These are phyloP conservation scores for Spatulosminthurus flaviceps DNA, from an alignment of 2,888 invertebrate species.

Conservation along the genomic window DNA sequence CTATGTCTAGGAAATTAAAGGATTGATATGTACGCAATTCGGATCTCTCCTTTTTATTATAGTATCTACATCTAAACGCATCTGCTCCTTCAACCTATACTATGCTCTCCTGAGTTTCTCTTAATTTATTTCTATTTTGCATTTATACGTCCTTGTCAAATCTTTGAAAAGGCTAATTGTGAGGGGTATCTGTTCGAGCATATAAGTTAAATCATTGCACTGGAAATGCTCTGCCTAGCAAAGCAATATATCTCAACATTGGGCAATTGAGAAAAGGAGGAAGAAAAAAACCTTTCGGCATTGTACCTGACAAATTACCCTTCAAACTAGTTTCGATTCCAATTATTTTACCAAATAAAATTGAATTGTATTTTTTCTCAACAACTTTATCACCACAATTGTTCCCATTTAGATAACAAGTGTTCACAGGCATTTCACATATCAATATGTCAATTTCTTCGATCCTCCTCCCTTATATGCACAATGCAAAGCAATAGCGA, in stretches of 20 bases:
- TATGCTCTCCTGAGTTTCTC: neutral
- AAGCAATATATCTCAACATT: neutral
- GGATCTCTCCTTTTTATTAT: neutral
- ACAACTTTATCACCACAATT: slow-evolving; percentile 2
- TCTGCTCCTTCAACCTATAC: neutral
- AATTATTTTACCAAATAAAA: slow-evolving; percentile 13
- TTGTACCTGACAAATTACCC: neutral
- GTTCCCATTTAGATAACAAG: slow-evolving; percentile 18
- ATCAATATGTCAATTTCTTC: slow-evolving; percentile 11
- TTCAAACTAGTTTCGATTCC: slow-evolving; percentile 18
- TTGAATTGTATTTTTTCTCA: slow-evolving; percentile 15
- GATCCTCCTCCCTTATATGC: no score
- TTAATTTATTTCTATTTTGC: slow-evolving; percentile 14
- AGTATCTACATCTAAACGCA: neutral
- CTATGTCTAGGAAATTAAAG: neutral
- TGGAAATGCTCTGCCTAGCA: neutral
- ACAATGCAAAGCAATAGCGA: no score
- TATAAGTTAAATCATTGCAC: slow-evolving; percentile 5
- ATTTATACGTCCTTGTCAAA: slow-evolving; percentile 18
- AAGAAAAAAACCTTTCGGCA: neutral
- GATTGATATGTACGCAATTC: slow-evolving; percentile 9
- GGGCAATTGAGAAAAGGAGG: neutral
- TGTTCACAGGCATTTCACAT: neutral
- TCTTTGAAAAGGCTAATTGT: slow-evolving; percentile 4
- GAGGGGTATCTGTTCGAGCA: neutral